These are phyloP conservation scores for Piezodorus guildinii DNA, from an alignment of 1,140 invertebrate genomes.

Conservation along the genomic window DNA sequence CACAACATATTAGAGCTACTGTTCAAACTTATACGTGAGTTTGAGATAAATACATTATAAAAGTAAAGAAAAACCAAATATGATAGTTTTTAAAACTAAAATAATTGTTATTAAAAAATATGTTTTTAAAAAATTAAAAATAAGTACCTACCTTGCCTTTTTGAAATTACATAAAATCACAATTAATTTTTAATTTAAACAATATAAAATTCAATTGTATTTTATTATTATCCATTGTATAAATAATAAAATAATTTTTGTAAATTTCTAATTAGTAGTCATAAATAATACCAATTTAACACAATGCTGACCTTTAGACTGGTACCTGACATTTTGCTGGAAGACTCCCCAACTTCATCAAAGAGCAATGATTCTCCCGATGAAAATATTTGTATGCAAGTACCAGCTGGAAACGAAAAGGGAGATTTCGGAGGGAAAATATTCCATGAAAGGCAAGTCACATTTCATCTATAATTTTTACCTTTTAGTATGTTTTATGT, in stretches of 20 bases:
- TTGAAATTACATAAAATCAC: too few relatives aligned
- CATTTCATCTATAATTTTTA: too few relatives aligned
- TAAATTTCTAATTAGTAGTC: not conserved
- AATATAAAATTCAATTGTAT: too few relatives aligned
- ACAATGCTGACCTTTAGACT: slow-evolving; percentile 39
- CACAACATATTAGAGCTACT: slow-evolving; percentile 66
- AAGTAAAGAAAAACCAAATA: not conserved
- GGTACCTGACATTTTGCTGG: slow-evolving; percentile 62
- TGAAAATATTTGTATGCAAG: slow-evolving; percentile 15
- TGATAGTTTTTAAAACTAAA: not conserved
- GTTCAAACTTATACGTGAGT: slow-evolving; percentile 51
- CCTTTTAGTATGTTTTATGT: too few relatives aligned
- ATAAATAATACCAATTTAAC: too few relatives aligned
- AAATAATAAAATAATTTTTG: too few relatives aligned
- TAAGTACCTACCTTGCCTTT: too few relatives aligned
- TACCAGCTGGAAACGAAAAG: not conserved
- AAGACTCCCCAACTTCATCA: slow-evolving; percentile 60
- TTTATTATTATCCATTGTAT: too few relatives aligned
- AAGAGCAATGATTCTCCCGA: slow-evolving; percentile 46
- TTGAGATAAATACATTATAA: not conserved
- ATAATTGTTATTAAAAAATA: not conserved
- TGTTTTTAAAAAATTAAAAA: not conserved
- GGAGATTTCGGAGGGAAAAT: slow-evolving; percentile 1
- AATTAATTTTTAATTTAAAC: too few relatives aligned
- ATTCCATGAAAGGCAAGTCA: not conserved